Evolutionary conservation across 2,888 invertebrate genomes (phyloP).

Genomic region (Thereva unica): DNA sequence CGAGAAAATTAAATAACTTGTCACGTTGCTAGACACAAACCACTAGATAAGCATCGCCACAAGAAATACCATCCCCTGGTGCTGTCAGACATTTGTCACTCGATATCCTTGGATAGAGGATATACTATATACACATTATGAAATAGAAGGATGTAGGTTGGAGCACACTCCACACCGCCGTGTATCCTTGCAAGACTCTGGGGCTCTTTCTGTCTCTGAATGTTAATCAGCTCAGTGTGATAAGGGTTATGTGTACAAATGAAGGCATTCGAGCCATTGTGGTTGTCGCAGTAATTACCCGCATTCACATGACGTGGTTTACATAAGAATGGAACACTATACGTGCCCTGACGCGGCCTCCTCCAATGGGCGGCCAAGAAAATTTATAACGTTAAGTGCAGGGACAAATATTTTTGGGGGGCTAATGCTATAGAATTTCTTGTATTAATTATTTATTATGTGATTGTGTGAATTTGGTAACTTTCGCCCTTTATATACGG

Average conservation of each 20-base stretch:
- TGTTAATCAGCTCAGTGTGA: slow-evolving; percentile 23
- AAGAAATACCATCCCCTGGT: slow-evolving; percentile 1
- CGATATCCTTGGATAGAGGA: slow-evolving; percentile 1
- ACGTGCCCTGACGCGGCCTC: background rate
- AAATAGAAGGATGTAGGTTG: too few relatives aligned
- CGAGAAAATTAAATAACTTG: too few relatives aligned
- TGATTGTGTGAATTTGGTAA: too few relatives aligned
- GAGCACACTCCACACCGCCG: slow-evolving; percentile 1
- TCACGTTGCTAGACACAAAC: too few relatives aligned
- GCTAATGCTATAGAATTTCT: too few relatives aligned
- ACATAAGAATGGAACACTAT: slow-evolving; percentile 4
- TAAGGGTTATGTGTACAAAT: slow-evolving; percentile 23
- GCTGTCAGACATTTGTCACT: slow-evolving; percentile 9
- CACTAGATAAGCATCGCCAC: too few relatives aligned
- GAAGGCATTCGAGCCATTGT: slow-evolving; percentile 19
- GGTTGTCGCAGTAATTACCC: slow-evolving; percentile 32
- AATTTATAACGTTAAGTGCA: too few relatives aligned
- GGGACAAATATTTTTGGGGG: too few relatives aligned
- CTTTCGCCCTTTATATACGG: too few relatives aligned
- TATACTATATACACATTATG: background rate
- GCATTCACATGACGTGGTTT: slow-evolving; percentile 27
- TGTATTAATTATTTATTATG: too few relatives aligned
- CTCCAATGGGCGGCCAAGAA: too few relatives aligned
- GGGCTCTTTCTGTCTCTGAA: slow-evolving; percentile 17
- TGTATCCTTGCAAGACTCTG: slow-evolving; percentile 1